phyloP scores from a whole-genome alignment of 2,888 invertebrate species.

The Melanargia galathea region DNA sequence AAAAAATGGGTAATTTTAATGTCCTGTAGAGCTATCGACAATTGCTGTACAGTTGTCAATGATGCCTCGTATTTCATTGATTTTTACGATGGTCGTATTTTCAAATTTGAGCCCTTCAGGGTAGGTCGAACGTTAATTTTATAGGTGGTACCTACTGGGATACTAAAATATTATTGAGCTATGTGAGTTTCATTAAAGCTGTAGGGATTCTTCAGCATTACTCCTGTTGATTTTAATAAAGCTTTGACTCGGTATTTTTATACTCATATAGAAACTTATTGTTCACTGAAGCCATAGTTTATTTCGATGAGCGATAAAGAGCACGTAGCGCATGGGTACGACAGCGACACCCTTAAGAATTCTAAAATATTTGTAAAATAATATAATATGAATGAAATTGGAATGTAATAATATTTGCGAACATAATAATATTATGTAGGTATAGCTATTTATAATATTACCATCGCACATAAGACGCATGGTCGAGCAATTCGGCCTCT shows the following conservation, averaged over 20 bases:
- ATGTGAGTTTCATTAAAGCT: neutral
- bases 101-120: constrained; percentile 52
- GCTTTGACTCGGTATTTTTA: too few relatives aligned
- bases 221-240: neutral
- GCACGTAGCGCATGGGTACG: too few relatives aligned
- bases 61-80: constrained; percentile 63
- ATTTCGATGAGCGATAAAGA: too few relatives aligned
- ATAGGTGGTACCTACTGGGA: neutral
- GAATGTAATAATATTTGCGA: neutral
- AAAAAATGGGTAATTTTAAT: constrained; percentile 45
- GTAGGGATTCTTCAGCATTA: neutral
- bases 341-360: too few relatives aligned
- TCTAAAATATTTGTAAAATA: too few relatives aligned
- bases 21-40: constrained; percentile 60
- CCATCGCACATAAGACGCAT: neutral
- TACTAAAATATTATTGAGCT: neutral
- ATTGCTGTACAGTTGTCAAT: constrained; percentile 65
- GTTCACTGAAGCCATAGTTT: too few relatives aligned
- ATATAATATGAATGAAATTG: neutral
- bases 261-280: too few relatives aligned
- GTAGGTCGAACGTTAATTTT: constrained; percentile 41
- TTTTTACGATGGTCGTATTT: constrained; percentile 72
- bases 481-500: constrained; percentile 18
- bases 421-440: too few relatives aligned
- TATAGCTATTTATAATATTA: neutral